phyloP scores from a whole-genome alignment of 2,113 vertebrate species.

The Pantherophis guttatus region DNA sequence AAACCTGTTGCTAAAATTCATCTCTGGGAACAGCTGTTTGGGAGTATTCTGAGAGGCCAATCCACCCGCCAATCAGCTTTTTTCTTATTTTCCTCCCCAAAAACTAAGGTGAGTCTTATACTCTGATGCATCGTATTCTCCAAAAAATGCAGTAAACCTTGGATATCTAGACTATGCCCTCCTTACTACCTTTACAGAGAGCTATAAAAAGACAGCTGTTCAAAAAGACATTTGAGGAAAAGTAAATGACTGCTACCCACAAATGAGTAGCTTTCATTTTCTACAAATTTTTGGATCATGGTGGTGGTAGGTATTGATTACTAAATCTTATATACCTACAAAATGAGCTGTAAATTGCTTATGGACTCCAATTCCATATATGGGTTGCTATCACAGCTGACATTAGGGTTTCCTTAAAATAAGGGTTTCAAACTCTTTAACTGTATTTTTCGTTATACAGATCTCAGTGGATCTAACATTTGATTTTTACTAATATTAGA shows the following conservation, averaged over 20 bases:
- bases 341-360: neutral
- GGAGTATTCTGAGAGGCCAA: too few relatives aligned
- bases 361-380: neutral
- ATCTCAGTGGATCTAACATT: neutral
- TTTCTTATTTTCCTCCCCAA: too few relatives aligned
- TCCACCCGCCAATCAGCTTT: too few relatives aligned
- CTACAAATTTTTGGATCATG: neutral
- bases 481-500: neutral
- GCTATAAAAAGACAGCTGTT: neutral
- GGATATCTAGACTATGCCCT: neutral
- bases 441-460: neutral
- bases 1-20: too few relatives aligned
- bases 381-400: neutral
- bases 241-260: neutral
- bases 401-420: neutral
- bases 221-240: neutral
- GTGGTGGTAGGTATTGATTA: neutral
- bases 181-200: neutral
- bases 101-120: too few relatives aligned
- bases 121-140: too few relatives aligned
- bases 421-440: neutral
- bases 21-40: too few relatives aligned
- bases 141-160: neutral
- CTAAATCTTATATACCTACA: neutral
- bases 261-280: neutral